These are phyloP conservation scores for Lutraria lutraria DNA, from an alignment of 2,888 invertebrate species.

Conservation along the genomic window DNA sequence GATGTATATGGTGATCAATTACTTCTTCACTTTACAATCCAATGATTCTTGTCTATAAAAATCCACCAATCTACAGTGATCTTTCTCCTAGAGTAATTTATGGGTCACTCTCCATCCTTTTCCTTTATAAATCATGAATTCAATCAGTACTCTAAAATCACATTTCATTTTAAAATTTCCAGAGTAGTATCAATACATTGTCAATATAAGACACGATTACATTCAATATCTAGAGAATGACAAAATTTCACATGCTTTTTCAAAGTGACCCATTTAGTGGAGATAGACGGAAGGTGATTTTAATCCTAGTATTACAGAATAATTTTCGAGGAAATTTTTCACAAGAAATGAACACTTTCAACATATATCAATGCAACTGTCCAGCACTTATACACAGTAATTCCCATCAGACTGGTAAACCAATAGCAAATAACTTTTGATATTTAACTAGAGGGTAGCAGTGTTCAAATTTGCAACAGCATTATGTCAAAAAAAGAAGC, in stretches of 20 bases:
- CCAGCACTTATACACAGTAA: background rate
- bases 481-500: background rate
- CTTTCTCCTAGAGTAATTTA: no score
- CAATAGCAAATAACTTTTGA: background rate
- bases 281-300: background rate
- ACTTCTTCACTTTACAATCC: no score
- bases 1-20: no score
- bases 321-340: constrained; percentile 6
- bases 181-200: no score
- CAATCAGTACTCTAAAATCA: no score
- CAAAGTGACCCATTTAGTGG: background rate
- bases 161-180: no score
- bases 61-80: no score
- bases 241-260: background rate
- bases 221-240: background rate
- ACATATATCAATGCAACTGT: background rate
- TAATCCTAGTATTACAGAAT: background rate
- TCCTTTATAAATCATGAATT: no score
- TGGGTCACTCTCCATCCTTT: no score
- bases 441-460: background rate
- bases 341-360: constrained; percentile 7
- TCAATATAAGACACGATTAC: no score
- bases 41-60: no score
- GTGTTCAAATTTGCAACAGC: background rate
- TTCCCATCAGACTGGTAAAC: background rate